A percentile compares a stretch with the other conserved stretches of the same genome.
phyloP scores from a whole-genome alignment of 2,888 invertebrate species.

The Hesperia comma region DNA sequence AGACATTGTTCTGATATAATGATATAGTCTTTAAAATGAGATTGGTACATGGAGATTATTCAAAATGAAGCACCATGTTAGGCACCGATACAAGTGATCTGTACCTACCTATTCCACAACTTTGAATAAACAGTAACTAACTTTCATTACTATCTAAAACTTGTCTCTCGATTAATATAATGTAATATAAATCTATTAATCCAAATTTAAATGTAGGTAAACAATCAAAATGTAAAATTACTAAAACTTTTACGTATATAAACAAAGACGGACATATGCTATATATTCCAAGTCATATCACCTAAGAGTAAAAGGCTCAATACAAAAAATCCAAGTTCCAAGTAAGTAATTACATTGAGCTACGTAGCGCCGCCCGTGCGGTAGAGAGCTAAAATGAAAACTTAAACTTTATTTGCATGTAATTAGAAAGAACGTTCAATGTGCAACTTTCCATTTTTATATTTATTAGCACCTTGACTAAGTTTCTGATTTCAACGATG shows the following conservation, averaged over 20 bases:
- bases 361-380: neutral
- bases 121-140: neutral
- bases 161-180: neutral
- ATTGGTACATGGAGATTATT: neutral
- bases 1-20: neutral
- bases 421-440: conserved; percentile 21
- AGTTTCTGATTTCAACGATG: neutral
- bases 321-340: too few relatives aligned
- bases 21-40: neutral
- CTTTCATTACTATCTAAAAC: too few relatives aligned
- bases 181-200: neutral
- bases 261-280: neutral
- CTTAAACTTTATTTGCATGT: conserved; percentile 25
- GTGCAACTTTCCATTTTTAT: conserved; percentile 19
- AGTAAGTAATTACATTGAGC: conserved; percentile 13
- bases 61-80: conserved; percentile 13
- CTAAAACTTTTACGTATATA: neutral
- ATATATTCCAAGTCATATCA: neutral
- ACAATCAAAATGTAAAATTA: neutral
- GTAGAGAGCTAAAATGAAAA: conserved; percentile 21
- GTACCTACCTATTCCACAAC: neutral
- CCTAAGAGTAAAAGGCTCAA: neutral
- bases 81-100: conserved; percentile 2
- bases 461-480: conserved; percentile 17
- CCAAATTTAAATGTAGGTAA: neutral